Evolutionary conservation across 2,888 invertebrate species (phyloP).

Genomic region (Galeruca laticollis): DNA sequence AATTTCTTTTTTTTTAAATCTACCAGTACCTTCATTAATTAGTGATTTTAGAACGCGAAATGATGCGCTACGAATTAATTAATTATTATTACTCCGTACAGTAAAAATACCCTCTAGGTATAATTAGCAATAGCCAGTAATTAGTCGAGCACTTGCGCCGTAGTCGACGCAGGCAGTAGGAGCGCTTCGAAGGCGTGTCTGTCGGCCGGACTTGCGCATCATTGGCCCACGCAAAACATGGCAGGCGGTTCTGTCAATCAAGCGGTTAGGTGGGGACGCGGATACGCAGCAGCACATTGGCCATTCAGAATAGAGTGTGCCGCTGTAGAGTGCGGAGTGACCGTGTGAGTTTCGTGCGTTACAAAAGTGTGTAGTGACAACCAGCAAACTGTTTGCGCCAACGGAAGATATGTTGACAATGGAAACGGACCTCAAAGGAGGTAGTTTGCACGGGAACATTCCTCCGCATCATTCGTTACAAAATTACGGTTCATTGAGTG

Average conservation of each 20-base stretch:
- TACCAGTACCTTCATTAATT: conserved; percentile 58
- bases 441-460: conserved; percentile 87
- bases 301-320: conserved; percentile 61
- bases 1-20: conserved; percentile 20
- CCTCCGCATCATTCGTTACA: conserved; percentile 84
- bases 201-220: conserved; percentile 47
- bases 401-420: conserved; percentile 91
- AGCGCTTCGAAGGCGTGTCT: conserved; percentile 48
- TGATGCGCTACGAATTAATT: conserved; percentile 66
- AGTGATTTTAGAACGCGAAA: conserved; percentile 66
- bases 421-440: conserved; percentile 92
- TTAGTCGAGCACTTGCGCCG: conserved; percentile 55
- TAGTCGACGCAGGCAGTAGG: conserved; percentile 31
- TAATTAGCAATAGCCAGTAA: conserved; percentile 66
- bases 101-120: conserved; percentile 67
- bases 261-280: conserved; percentile 53
- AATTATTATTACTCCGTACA: conserved; percentile 66
- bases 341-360: conserved; percentile 41
- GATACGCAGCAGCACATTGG: conserved; percentile 56
- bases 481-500: conserved; percentile 80
- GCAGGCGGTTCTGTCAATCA: conserved; percentile 66
- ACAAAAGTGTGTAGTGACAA: conserved; percentile 53
- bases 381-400: conserved; percentile 86
- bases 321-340: conserved; percentile 59
- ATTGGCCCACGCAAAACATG: conserved; percentile 64